These are phyloP conservation scores for human (Homo sapiens) DNA, from an alignment of 2,113 vertebrate genomes.

Conservation along the genomic window DNA sequence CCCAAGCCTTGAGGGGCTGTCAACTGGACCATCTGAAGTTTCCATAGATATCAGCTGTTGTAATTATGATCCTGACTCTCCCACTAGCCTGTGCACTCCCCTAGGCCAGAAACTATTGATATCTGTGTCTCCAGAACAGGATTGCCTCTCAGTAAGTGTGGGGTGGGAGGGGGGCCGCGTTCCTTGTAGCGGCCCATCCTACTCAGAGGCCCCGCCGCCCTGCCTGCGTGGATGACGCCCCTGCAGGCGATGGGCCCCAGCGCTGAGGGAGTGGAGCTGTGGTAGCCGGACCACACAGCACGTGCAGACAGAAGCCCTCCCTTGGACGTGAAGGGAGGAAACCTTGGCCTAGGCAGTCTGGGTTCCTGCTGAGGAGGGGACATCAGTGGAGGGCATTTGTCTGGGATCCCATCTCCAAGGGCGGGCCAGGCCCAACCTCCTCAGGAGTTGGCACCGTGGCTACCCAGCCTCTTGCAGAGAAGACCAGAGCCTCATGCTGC, in stretches of 20 bases:
- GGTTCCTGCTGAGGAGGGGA: background rate
- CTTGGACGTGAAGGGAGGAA: background rate
- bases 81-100: background rate
- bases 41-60: background rate
- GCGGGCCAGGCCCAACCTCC: no score
- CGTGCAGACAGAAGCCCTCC: background rate
- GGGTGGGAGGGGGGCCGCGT: background rate
- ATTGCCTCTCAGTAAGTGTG: background rate
- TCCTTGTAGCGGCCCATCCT: background rate
- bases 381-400: background rate
- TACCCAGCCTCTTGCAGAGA: background rate
- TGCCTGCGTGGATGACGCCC: background rate
- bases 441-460: fast-evolving
- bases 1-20: background rate
- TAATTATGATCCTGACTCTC: background rate
- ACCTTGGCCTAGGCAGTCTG: background rate
- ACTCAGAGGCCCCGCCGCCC: background rate
- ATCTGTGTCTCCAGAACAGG: background rate
- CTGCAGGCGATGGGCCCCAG: background rate
- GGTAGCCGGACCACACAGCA: background rate
- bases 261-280: fast-evolving
- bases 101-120: background rate
- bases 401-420: background rate
- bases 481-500: background rate
- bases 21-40: background rate